Base-by-base conservation (phyloP, 30 jellyfish, hydroid and myxozoan genomes). In the Hydractinia echinata region DNA sequence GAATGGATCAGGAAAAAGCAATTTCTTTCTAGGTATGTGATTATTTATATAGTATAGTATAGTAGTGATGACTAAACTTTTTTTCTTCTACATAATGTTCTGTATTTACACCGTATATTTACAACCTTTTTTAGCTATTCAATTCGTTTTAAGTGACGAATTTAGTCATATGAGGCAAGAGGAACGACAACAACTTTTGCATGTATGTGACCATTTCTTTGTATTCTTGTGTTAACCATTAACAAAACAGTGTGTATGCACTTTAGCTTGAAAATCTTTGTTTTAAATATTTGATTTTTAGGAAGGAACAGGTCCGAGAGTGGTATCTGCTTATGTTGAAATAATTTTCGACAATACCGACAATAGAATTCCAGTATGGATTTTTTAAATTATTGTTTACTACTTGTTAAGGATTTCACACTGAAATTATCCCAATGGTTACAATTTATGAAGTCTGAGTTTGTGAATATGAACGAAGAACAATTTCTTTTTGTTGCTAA, bases 271-370 rank as follows among this genome's bases (percentile, higher is more conserved):
- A n/a, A 6, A n/a, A 86, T 64, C 16, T 6, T 7, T 51, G 18
- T 71, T 71, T 30, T 71, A 3, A 15, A 11, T 20, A 67, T 55
- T 21, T 49, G 7, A 21, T 81, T 82, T 55, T 9, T 70, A 95
- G 99, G 99, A 95, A 83, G 99, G 97, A 49, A 86, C 96, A 30
- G 99, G 97, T 21, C 96, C 99, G 10, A 71, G 95, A 49, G 97
- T 89, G 78, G 96, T 87, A 10, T 89, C 99, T 70, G 97, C 99
- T 11, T 89, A 76, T 86, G 99, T 95, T 51, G 99, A 95, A 69
- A 85, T 95, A 50, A 86, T 95, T n/a, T 95, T 95, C 81, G 97
- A 95, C 82, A 95, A 95, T 82, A 69, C 95, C 14, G 97, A 95
- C 58, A 89, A 90, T 68, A 86, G 99, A 72, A 73, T 95, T 10